Evolutionary conservation across 2,113 vertebrate genomes (phyloP), one percentile per base, ranked within the genome.

Genomic region (Myrmecobius fasciatus): DNA sequence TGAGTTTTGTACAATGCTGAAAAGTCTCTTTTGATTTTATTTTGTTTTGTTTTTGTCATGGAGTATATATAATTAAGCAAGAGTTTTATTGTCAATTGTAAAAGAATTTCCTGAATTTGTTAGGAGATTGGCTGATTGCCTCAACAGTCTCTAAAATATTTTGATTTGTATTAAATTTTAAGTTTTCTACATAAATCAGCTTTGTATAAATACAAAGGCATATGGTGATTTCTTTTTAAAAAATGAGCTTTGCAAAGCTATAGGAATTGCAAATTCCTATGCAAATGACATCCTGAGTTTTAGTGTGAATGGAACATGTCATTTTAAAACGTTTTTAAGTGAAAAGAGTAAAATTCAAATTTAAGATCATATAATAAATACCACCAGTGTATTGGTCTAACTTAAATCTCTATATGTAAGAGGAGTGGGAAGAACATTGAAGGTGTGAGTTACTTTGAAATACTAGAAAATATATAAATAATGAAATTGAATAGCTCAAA

Each of bases 391-490:
- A 94, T 92, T 97, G 91, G 51, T 56, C 67, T 93, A 96, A 96
- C 96, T 97, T 93, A 96, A 98, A 97, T 75, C 97, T 96, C 92
- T 92, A 89, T 0, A 67, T 47, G 94, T 95, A 95, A 92, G 92
- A 92, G 8, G 47, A 90, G 46, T 25, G 14, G 56, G 52, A n/a
- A 93, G 0, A 1, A 22, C 92, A 47, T 94, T 93, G 91, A 90
- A 51, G 25, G 14, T 25, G 5, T 25, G 47, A 89, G 8, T 11
- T 49, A 25, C 28, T 89, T 47, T 49, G 25, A 26, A 49, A 90
- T 49, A 5, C 28, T 51, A 28, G 47, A 24, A 51, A 51, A 90
- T 89, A 48, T 10, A 31, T 83, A 83, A 22, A 20, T 83, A 24
- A 53, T 24, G 26, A 43, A 17, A 83, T 43, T 83, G 36, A 83